Evolutionary conservation across 2,113 vertebrate genomes (phyloP), one percentile per base, ranked within the genome.

Genomic region (Malurus elegans): DNA sequence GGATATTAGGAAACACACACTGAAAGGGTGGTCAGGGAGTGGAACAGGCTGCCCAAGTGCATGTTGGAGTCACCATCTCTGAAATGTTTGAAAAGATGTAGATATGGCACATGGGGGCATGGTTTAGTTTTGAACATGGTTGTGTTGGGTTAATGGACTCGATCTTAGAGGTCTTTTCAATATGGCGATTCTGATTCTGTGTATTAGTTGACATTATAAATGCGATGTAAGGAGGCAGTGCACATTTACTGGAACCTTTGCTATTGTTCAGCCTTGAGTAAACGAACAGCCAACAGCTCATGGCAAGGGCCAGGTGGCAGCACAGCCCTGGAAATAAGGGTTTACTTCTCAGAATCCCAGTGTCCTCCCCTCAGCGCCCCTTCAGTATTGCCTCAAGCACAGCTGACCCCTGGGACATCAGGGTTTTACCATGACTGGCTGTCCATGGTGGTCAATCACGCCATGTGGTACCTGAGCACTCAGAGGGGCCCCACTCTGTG

Each of bases 201-300:
- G 1, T 10, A 17, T 31, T 34, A 9, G 14, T 34, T 57, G 45
- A 47, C 65, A 19, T 60, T n/a, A 51, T 19, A 64, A 44, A 36
- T 1, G 2, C 2, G 18, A 17, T 3, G 4, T 14, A 57, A 47
- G 13, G 34, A 72, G 29, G 32, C 1, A 40, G 29, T 12, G 45
- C 29, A 67, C 36, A 51, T 73, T 69, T 45, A 31, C 40, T 29
- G 44, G 18, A 42, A 44, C 5, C 12, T 87, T 44, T 50, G 38
- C 4, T 17, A 4, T 19, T 29, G 38, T 9, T 54, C 47, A 32
- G 24, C n/a, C 20, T 75, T 19, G 12, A 64, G 38, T 21, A 32
- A 75, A 62, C 5, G 1, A 44, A 32, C 0, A 0, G 38, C 12
- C 31, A 42, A 19, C 51, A 19, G n/a, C 18, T 18, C 66, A 56